phyloP scores from a whole-genome alignment of 2,888 invertebrate genomes.

The Eremobia ochroleuca region DNA sequence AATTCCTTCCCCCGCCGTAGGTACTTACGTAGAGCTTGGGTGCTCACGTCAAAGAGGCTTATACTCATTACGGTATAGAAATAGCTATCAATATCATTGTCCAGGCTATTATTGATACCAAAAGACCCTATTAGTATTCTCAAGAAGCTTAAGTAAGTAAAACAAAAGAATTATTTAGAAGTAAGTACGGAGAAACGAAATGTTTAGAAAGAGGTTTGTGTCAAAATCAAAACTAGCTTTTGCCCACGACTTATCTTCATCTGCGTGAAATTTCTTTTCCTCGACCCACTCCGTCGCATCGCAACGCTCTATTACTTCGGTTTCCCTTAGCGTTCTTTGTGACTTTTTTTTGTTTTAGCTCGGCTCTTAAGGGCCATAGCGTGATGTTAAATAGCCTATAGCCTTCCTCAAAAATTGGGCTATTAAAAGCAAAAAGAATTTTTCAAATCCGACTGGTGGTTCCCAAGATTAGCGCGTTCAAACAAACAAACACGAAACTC shows the following conservation, averaged over 20 bases:
- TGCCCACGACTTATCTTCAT: too few species aligned
- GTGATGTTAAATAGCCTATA: not conserved
- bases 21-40: not conserved
- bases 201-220: not conserved
- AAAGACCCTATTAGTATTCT: not conserved
- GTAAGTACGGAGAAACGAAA: not conserved
- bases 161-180: not conserved
- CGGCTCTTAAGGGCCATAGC: not conserved
- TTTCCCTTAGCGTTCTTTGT: too few species aligned
- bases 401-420: not conserved
- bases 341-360: not conserved
- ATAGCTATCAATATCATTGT: slow-evolving; percentile 7
- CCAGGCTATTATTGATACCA: slow-evolving; percentile 8
- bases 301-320: too few species aligned
- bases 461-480: too few species aligned
- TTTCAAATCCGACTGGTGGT: fast-evolving
- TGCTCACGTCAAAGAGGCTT: slow-evolving; percentile 28
- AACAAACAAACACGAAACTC: too few species aligned
- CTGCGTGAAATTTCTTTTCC: too few species aligned
- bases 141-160: not conserved
- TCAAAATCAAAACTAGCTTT: not conserved
- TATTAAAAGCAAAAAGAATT: not conserved
- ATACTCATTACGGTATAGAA: slow-evolving; percentile 32
- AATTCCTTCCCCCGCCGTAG: not conserved
- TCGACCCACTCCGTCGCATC: too few species aligned